Percentiles rank a stretch among this genome's conserved stretches.
These are phyloP conservation scores for Podabrus alpinus DNA, from an alignment of 2,888 invertebrate species.

Conservation along the genomic window DNA sequence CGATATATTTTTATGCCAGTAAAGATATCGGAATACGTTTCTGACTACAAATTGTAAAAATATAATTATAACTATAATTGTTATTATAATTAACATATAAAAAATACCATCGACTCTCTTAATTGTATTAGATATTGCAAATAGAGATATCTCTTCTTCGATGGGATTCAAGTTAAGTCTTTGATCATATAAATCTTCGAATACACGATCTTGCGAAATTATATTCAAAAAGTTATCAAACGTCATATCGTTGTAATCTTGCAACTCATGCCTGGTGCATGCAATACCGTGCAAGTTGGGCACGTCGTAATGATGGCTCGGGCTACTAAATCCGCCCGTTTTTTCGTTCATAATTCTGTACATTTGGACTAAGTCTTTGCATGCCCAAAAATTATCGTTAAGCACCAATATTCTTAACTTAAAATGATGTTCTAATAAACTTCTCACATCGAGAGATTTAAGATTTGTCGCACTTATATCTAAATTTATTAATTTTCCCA, in stretches of 20 bases:
- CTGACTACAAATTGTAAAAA: constrained; percentile 5
- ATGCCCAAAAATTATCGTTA: constrained; percentile 24
- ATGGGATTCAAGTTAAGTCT: not conserved
- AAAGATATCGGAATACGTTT: not conserved
- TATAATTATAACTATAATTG: not conserved
- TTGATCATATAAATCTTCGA: constrained; percentile 21
- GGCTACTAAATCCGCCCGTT: constrained; percentile 9
- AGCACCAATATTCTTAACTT: constrained; percentile 2
- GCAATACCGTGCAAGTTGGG: constrained; percentile 27
- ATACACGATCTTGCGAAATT: constrained; percentile 18
- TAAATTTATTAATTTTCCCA: constrained; percentile 10
- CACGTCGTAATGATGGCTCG: constrained; percentile 12
- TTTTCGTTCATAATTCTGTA: constrained; percentile 16
- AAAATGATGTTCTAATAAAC: constrained; percentile 11
- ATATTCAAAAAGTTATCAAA: constrained; percentile 19
- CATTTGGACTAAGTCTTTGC: constrained; percentile 15
- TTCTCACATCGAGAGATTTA: constrained; percentile 4
- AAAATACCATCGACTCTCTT: not conserved
- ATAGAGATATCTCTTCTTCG: not conserved
- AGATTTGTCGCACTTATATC: constrained; percentile 14
- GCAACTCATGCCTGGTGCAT: constrained; percentile 12
- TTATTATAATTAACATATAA: constrained; percentile 8
- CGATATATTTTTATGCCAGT: constrained; percentile 1
- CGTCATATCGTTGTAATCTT: constrained; percentile 8
- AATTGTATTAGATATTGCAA: not conserved